phyloP scores from a whole-genome alignment of 2,797 vertebrate genomes.

The Chanos chanos region DNA sequence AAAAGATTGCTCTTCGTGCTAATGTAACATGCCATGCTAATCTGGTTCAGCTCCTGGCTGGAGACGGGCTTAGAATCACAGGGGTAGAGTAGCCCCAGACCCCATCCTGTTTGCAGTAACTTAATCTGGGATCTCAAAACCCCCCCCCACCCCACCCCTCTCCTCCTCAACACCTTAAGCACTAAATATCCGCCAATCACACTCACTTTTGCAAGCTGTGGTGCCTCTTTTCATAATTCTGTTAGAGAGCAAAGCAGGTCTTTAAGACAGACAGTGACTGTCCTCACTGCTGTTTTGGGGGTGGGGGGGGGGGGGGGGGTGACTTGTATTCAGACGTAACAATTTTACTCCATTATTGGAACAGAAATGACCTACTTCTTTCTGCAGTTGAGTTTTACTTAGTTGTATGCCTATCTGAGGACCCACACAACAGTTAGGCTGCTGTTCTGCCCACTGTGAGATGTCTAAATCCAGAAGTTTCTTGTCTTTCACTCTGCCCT shows the following conservation, averaged over 20 bases:
- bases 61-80: slow-evolving; percentile 23
- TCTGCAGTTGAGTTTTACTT: no score
- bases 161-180: slow-evolving; percentile 26
- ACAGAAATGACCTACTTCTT: no score
- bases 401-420: no score
- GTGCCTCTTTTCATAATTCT: slow-evolving; percentile 67
- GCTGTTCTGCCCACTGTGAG: no score
- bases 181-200: slow-evolving; percentile 46
- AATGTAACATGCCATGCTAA: slow-evolving; percentile 39
- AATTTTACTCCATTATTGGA: no score
- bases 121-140: slow-evolving; percentile 39
- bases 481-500: no score
- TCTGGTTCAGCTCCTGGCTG: slow-evolving; percentile 18
- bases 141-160: not conserved
- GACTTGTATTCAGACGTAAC: slow-evolving; percentile 19
- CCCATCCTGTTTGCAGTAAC: slow-evolving; percentile 47
- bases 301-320: slow-evolving; percentile 74
- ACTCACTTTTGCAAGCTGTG: slow-evolving; percentile 50
- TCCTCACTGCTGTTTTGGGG: slow-evolving; percentile 52
- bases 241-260: slow-evolving; percentile 61
- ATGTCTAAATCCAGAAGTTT: no score
- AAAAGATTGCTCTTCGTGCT: slow-evolving; percentile 37
- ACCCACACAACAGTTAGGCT: no score
- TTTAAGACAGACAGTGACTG: slow-evolving; percentile 28
- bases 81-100: slow-evolving; percentile 12